Base-by-base conservation (phyloP, 2,888 invertebrate genomes). In the Hirtodrosophila alboralis region DNA sequence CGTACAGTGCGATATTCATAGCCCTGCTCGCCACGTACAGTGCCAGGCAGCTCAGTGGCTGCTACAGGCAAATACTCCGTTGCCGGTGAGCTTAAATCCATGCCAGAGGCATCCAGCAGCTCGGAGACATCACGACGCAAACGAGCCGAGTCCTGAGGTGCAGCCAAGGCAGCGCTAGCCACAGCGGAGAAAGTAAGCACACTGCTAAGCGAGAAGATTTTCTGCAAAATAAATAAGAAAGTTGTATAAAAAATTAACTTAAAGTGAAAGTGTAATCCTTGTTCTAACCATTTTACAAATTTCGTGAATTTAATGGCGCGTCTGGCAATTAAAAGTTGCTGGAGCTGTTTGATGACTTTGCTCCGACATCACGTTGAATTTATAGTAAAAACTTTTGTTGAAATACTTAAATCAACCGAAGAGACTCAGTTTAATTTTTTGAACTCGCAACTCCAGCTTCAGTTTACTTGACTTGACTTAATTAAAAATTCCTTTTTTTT, bases 111-210 rank as follows among this genome's bases (percentile, higher is more conserved):
- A 21, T 75, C 79, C 34, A 58, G 49, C 49, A 79, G 38, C 45
- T 85, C 78, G 23, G 76, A 79, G 37, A 88, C 84, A 76, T 89
- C 89, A 8, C 89, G 77, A 5, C 75, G 76, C 3, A 79, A 43
- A 0, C 84, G 80, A 7, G 14, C 13, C 3, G 47, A 28, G 18
- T 36, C 30, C 37, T 66, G 74, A 0, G 84, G 75, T 1, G 70
- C 54, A 2, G 72, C 61, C 51, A 75, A 49, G 2, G 84, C 80
- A 13, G 74, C 71, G 38, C 86, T 86, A 69, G 85, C 86, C 47
- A 75, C 70, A 26, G 79, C 85, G 31, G 76, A 73, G 3, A 63
- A 48, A 45, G 88, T 72, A 33, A 86, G 63, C 8, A 81, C 58
- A 52, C 72, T 59, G 58, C 66, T 61, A 33, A 87, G 69, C 40